A percentile compares a stretch with the other conserved stretches of the same genome.
Conservation (phyloP, 2,113 vertebrate genomes). For the Hiodon tergisus region DNA sequence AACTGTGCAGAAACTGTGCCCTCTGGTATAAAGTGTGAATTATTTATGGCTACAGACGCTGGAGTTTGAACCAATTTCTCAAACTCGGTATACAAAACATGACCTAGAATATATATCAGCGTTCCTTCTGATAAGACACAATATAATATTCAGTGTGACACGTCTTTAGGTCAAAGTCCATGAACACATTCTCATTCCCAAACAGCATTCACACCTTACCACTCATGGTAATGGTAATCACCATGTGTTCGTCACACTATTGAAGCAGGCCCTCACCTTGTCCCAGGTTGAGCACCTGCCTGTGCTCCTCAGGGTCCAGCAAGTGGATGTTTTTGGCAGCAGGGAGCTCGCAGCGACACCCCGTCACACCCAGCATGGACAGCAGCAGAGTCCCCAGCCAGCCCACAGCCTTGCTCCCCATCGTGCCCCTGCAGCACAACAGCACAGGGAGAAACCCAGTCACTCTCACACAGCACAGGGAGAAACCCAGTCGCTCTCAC, state of each 20-base stretch:
- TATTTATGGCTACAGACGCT: neutral
- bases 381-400: constrained; percentile 28
- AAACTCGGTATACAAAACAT: constrained; percentile 20
- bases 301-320: constrained; percentile 52
- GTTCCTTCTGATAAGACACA: constrained; percentile 9
- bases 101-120: constrained; percentile 1
- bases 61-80: constrained; percentile 22
- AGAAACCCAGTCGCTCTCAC: no score
- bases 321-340: constrained; percentile 63
- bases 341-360: constrained; percentile 42
- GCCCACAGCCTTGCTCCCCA: constrained; percentile 32
- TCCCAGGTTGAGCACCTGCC: constrained; percentile 57
- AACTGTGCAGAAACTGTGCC: neutral
- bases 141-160: neutral
- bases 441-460: neutral
- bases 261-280: constrained; percentile 54
- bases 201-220: neutral
- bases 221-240: neutral
- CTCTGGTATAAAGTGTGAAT: constrained; percentile 5
- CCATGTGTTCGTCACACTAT: neutral
- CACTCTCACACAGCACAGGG: no score
- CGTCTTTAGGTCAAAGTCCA: neutral
- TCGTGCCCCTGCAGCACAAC: constrained; percentile 23
- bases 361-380: constrained; percentile 41
- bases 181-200: neutral